A percentile compares a stretch with the other conserved stretches of the same genome.
These are phyloP conservation scores for Selene dorsalis DNA, from an alignment of 2,797 vertebrate species.

Conservation along the genomic window DNA sequence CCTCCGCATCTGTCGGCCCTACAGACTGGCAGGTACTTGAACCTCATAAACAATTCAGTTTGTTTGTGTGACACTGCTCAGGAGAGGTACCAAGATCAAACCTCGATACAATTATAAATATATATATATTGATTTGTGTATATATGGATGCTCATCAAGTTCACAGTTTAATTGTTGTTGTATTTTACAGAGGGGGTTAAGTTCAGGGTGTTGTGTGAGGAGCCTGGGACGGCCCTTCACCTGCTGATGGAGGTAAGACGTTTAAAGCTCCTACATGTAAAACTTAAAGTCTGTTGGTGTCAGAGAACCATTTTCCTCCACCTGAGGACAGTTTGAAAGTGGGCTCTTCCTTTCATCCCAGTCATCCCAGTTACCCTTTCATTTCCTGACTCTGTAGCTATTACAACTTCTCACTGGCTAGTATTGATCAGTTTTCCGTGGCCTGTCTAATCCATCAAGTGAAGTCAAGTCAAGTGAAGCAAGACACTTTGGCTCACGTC, in stretches of 20 bases:
- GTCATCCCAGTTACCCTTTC: no score
- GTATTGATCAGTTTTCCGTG: no score
- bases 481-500: not conserved
- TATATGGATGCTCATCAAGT: no score
- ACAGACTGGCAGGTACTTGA: conserved; percentile 89
- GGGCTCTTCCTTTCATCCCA: no score
- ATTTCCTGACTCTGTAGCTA: no score
- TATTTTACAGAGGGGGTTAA: conserved; percentile 91
- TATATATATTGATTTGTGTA: no score
- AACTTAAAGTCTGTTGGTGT: not conserved
- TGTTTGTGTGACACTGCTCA: not conserved
- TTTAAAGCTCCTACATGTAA: not conserved
- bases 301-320: not conserved
- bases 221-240: conserved; percentile 89
- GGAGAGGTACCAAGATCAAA: not conserved
- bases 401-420: no score
- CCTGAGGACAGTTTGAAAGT: no score
- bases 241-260: conserved; percentile 95
- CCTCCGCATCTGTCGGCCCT: conserved; percentile 89
- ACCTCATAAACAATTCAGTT: rapidly evolving
- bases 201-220: conserved; percentile 91
- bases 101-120: not conserved
- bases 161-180: conserved; percentile 8
- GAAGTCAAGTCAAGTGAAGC: not conserved
- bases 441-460: not conserved